Evolutionary conservation across 2,888 invertebrate species (phyloP), one percentile per base, ranked within the genome.

Genomic region (Dastarcus helophoroides): DNA sequence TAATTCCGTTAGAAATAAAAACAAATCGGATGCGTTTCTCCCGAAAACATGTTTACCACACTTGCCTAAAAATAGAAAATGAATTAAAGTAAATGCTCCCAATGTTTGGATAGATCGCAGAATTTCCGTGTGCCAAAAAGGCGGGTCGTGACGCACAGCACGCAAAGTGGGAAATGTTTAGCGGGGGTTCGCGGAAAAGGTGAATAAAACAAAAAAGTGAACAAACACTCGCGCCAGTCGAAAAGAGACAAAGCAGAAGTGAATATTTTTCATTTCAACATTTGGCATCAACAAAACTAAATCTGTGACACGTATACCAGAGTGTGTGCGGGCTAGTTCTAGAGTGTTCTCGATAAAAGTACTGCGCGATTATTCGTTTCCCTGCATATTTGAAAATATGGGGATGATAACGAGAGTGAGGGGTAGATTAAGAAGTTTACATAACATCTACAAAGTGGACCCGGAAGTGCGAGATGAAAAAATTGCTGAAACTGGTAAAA

Each of bases 351-450:
- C 22, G 10, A 22, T 22, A 22, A 22, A 22, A 22, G 22, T 3
- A 9, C 10, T 10, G 10, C 4, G n/a, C 22, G 4, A 22, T 22
- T n/a, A 16, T 14, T 22, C 14, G 19, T 19, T 19, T 19, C 19
- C 6, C 7, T 9, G n/a, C 23, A 23, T n/a, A 9, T 23, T 23
- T 7, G 9, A 8, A 10, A 7, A 28, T n/a, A 78, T 78, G 78
- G 78, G 77, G 30, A 77, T 78, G 76, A 77, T 78, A 49, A 76
- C 74, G 16, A 65, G 77, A 49, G 76, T 78, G 46, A 65, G 78
- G 26, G 72, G 75, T n/a, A 65, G 78, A 34, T 41, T 61, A 33
- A 40, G 59, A 25, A 59, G 58, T 47, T 65, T 77, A 26, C 68
- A 75, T 46, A 72, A 73, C 21, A 64, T 76, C 55, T 68, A 72